phyloP scores from a whole-genome alignment of 2,888 invertebrate genomes.

The Euplagia quadripunctaria region DNA sequence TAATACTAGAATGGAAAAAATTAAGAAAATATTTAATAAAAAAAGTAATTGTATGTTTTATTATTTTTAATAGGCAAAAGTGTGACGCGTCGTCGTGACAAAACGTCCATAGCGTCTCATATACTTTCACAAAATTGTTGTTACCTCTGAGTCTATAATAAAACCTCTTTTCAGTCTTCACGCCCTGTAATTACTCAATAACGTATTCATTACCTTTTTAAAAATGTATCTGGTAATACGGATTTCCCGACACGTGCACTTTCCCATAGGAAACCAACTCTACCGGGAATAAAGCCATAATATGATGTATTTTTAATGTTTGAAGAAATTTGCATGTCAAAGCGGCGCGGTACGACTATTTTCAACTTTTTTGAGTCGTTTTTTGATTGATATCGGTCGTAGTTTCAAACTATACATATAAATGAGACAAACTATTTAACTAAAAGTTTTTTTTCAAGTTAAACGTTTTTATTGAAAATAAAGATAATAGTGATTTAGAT shows the following conservation, averaged over 20 bases:
- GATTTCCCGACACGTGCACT: slow-evolving; percentile 48
- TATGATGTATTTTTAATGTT: slow-evolving; percentile 52
- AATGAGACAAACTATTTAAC: neutral
- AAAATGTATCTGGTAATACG: slow-evolving; percentile 42
- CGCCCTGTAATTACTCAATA: slow-evolving; percentile 45
- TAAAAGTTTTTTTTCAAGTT: too few species aligned
- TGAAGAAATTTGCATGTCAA: slow-evolving; percentile 53
- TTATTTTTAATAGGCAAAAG: too few species aligned
- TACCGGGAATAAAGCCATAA: slow-evolving; percentile 39
- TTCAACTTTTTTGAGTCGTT: slow-evolving; percentile 21
- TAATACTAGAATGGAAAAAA: too few species aligned
- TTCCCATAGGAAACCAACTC: slow-evolving; percentile 50
- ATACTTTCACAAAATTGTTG: neutral
- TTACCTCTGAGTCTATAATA: neutral
- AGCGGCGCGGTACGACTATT: slow-evolving; percentile 49
- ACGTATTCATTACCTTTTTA: slow-evolving; percentile 49
- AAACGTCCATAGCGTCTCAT: neutral
- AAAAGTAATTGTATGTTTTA: too few species aligned
- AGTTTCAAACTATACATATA: slow-evolving; percentile 7
- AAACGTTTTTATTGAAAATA: too few species aligned
- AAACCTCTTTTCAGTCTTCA: slow-evolving; percentile 11
- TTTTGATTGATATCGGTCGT: slow-evolving; percentile 12
- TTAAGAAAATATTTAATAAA: too few species aligned
- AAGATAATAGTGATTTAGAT: neutral
- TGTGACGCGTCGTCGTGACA: neutral